Percentiles rank a stretch among this genome's conserved stretches.
Conservation (phyloP, 2,888 invertebrate species). For the Brachyopa scutellaris region DNA sequence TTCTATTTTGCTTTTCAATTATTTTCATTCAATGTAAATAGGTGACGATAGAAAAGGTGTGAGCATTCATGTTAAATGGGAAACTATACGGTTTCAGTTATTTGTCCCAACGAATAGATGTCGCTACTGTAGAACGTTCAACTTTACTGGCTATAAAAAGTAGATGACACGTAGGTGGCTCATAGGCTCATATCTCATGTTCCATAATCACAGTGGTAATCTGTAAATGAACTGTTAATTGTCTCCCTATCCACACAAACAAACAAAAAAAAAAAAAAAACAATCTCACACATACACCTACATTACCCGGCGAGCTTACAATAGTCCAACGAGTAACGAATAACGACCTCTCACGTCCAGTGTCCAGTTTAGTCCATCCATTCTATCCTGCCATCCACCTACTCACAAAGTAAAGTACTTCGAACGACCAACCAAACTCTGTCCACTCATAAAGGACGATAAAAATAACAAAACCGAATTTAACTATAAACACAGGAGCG, state of each 20-base stretch:
- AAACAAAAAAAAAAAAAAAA: no score
- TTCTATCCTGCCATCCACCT: not conserved
- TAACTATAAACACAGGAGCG: conserved; percentile 4
- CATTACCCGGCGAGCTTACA: not conserved
- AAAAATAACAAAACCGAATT: not conserved
- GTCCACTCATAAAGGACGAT: conserved; percentile 1
- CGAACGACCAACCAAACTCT: not conserved
- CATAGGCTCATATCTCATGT: not conserved
- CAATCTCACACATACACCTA: not conserved
- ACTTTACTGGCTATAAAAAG: no score
- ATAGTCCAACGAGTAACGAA: not conserved
- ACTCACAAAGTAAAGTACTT: not conserved
- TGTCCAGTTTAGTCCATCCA: not conserved
- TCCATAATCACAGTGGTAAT: conserved; percentile 20
- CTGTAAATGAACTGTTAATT: conserved; percentile 45
- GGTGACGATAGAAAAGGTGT: no score
- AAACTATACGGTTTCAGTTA: no score
- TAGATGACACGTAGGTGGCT: no score
- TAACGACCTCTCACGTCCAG: conserved; percentile 23
- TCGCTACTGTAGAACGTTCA: no score
- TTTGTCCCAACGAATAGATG: no score
- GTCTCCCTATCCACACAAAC: not conserved
- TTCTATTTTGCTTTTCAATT: no score
- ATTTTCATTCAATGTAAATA: no score
- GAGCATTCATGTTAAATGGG: no score